Percentiles rank a stretch among this genome's conserved stretches.
These are phyloP conservation scores for Pheosia gnoma DNA, from an alignment of 2,888 invertebrate genomes.

Conservation along the genomic window DNA sequence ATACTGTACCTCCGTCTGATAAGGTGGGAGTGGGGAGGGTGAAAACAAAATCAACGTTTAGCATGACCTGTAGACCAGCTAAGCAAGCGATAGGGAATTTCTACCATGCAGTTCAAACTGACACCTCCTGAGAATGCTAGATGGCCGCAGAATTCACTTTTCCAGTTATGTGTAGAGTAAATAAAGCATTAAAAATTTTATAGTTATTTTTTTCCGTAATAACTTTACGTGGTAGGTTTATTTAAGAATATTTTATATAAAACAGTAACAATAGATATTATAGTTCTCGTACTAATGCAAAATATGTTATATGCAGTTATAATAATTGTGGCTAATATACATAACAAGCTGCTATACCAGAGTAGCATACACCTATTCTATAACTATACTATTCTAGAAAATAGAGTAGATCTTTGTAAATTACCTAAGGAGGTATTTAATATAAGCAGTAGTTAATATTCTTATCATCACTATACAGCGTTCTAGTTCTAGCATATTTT, in stretches of 20 bases:
- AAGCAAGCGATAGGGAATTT: slow-evolving; percentile 56
- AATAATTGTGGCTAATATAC: no score
- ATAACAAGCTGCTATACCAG: no score
- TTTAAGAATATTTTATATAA: not conserved
- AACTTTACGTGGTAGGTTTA: not conserved
- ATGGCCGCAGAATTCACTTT: slow-evolving; percentile 80
- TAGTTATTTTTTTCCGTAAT: not conserved
- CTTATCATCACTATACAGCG: no score
- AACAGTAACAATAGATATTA: not conserved
- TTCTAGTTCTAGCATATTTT: no score
- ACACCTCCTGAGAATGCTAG: slow-evolving; percentile 53
- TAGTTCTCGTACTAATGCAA: not conserved
- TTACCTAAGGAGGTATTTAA: no score
- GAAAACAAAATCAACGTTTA: slow-evolving; percentile 40
- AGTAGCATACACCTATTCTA: no score
- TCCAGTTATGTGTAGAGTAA: slow-evolving; percentile 27
- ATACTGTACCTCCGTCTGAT: slow-evolving; percentile 71
- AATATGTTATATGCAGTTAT: no score
- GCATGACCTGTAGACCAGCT: slow-evolving; percentile 31
- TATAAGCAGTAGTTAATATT: no score
- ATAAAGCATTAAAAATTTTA: not conserved
- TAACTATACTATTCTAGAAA: no score
- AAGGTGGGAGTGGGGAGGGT: slow-evolving; percentile 41
- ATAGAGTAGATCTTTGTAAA: no score
- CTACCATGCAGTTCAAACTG: slow-evolving; percentile 69